A percentile compares a stretch with the other conserved stretches of the same genome.
Conservation (phyloP, 2,113 vertebrate genomes). For the Bos indicus region DNA sequence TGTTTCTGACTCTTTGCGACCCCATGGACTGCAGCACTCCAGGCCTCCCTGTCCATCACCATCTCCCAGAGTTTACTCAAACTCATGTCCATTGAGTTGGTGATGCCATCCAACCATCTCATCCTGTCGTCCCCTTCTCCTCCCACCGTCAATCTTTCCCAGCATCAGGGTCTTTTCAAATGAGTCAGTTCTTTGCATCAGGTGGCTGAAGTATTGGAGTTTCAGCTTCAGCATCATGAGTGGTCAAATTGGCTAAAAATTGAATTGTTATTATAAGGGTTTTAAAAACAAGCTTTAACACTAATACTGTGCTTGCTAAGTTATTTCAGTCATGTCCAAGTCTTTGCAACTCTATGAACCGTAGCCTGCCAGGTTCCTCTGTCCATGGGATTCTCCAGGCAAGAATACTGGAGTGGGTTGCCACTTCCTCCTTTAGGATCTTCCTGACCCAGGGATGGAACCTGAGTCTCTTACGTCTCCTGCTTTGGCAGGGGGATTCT, state of each 20-base stretch:
- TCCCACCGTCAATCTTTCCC: background rate
- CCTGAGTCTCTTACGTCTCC: rapidly evolving
- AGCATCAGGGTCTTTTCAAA: background rate
- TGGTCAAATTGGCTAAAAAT: background rate
- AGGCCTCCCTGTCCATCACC: background rate
- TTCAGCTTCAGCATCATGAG: background rate
- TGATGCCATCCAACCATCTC: background rate
- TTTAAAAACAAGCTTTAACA: background rate
- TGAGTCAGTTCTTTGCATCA: background rate
- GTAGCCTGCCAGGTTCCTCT: background rate
- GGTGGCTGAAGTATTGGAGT: background rate
- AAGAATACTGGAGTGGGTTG: background rate
- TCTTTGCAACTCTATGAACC: background rate
- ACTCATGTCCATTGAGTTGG: background rate
- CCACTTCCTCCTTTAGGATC: background rate
- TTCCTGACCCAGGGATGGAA: background rate
- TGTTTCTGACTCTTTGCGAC: background rate
- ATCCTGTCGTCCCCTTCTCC: background rate
- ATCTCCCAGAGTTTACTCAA: background rate
- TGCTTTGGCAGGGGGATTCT: background rate
- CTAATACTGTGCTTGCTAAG: background rate
- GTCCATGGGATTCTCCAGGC: background rate
- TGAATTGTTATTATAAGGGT: background rate
- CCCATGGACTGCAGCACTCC: background rate
- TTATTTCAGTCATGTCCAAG: background rate